Percentiles rank a stretch among this genome's conserved stretches.
phyloP scores from a whole-genome alignment of 2,797 vertebrate species.

The Thalassophryne amazonica region DNA sequence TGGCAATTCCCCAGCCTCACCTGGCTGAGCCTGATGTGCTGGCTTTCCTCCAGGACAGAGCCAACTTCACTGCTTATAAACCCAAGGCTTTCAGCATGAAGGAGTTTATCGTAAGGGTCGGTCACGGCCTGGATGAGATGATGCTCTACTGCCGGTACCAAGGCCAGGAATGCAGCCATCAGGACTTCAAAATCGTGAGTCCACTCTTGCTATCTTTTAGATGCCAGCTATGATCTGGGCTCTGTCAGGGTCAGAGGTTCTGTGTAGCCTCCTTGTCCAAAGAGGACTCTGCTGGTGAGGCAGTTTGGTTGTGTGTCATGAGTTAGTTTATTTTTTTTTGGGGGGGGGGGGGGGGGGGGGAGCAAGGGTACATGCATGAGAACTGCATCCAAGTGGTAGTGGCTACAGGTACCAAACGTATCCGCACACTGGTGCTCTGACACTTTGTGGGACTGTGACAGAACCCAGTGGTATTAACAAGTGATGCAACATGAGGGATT shows the following conservation, averaged over 20 bases:
- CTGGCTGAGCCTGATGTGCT: conserved; percentile 90
- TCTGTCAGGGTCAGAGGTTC: conserved; percentile 6
- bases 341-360: too few species aligned
- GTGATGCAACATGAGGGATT: too few species aligned
- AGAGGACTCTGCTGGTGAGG: conserved; percentile 4
- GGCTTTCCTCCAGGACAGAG: conserved; percentile 84
- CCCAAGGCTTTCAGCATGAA: conserved; percentile 95
- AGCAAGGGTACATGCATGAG: too few species aligned
- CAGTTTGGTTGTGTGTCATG: not conserved
- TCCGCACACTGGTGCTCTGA: too few species aligned
- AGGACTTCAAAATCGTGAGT: conserved; percentile 98
- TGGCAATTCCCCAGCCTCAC: conserved; percentile 89
- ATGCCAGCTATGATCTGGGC: conserved; percentile 30
- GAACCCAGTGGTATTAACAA: too few species aligned
- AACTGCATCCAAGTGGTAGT: too few species aligned
- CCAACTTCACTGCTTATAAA: conserved; percentile 93
- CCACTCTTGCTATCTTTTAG: conserved; percentile 8
- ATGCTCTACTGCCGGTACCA: conserved; percentile 97
- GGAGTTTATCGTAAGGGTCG: conserved; percentile 93
- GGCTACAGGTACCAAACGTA: too few species aligned
- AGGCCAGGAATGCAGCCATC: conserved; percentile 89
- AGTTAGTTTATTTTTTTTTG: not conserved
- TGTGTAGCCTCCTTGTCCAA: conserved; percentile 1
- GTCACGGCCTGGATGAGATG: conserved; percentile 96
- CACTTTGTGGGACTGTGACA: too few species aligned